A percentile compares a stretch with the other conserved stretches of the same genome.
Conservation (phyloP, 2,113 vertebrate species). For the Apodemus speciosus region DNA sequence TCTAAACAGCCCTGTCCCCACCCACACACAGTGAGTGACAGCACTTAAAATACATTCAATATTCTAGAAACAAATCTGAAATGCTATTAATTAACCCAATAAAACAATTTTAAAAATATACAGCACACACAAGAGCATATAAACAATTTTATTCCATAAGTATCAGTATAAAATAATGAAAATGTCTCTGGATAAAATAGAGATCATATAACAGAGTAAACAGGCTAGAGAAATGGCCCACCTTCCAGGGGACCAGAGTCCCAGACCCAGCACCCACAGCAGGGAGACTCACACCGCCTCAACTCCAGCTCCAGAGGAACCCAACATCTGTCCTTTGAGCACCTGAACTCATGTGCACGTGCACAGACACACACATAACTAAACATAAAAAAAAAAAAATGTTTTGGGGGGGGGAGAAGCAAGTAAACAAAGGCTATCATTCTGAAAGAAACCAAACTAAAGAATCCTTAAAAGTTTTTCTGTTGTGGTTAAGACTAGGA, state of each 20-base stretch:
- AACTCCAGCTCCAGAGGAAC: neutral
- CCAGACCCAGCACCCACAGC: neutral
- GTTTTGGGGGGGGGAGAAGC: no score
- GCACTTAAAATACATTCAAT: conserved; percentile 35
- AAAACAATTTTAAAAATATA: conserved; percentile 40
- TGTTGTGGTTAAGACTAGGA: neutral
- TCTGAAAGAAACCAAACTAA: conserved; percentile 48
- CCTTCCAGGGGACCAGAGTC: neutral
- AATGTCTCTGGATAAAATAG: neutral
- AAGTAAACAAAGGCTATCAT: neutral
- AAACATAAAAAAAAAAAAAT: neutral
- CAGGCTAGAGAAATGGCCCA: neutral
- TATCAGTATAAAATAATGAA: conserved; percentile 8
- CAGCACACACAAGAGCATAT: neutral
- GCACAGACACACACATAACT: neutral
- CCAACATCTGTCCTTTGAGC: neutral
- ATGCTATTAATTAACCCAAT: conserved; percentile 15
- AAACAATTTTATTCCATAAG: conserved; percentile 54
- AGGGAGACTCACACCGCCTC: neutral
- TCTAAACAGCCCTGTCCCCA: no score
- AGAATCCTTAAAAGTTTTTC: conserved; percentile 3
- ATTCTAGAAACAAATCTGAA: conserved; percentile 45
- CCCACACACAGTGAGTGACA: neutral
- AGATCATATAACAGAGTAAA: neutral
- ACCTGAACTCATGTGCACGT: neutral